Evolutionary conservation across 1,140 invertebrate species (phyloP), one percentile per base, ranked within the genome.

Genomic region (Radopholus similis): DNA sequence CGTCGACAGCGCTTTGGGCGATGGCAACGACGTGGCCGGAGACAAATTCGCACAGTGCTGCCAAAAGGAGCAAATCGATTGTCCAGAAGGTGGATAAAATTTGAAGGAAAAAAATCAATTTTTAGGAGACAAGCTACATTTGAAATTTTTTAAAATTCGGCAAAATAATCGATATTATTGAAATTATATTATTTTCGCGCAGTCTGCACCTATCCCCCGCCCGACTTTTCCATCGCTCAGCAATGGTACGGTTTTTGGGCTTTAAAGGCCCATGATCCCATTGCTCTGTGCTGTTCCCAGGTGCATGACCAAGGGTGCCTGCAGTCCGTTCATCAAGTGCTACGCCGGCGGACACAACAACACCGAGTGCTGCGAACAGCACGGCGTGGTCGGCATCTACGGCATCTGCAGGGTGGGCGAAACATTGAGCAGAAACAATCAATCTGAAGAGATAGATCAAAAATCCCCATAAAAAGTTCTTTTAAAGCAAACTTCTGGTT

Each of bases 1-100:
- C 13, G 26, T 64, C 70, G 53, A 53, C 57, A 65, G n/a, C 71
- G 54, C 63, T 60, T 70, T 64, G 13, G 32, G 49, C 18, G 26
- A 67, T 38, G 56, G 35, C 49, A 40, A 49, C 6, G 58, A 62
- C 44, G 32, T 32, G n/a, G 28, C 30, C 21, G 49, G 58, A n/a
- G 58, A 62, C 8, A 62, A 62, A 40, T 62, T 62, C 44, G 44
- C 26, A 23, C 21, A 26, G 15, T 62, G 58, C 11, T 62, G 58
- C 49, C 32, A 62, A 9, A 40, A 62, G 11, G 44, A 62, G 18
- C 18, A 62, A 28, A 49, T 62, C 32, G 34, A 18, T 32, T 62
- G 58, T 28, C 8, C 40, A 11, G 58, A 62, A 49, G 38, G 58
- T 62, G n/a, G 44, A 59, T 37, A 40, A 6, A 9, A 21, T 15